Conservation (phyloP, 2,888 invertebrate species). For the Phragmatobia fuliginosa region DNA sequence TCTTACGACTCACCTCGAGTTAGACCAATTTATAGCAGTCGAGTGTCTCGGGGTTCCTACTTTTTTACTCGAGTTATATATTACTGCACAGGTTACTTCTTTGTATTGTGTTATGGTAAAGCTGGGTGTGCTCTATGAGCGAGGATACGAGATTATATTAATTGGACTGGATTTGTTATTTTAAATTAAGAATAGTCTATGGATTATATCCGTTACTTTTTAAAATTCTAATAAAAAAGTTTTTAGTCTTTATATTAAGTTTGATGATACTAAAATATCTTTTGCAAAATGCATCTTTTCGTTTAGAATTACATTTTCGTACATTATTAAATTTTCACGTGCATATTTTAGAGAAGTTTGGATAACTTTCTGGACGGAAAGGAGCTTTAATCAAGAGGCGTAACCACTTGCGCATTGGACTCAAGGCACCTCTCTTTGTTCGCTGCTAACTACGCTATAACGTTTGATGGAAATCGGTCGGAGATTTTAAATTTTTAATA, state of each 20-base stretch:
- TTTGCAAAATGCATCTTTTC: not conserved
- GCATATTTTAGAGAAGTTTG: not conserved
- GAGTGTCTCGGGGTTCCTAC: not conserved
- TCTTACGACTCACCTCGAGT: conserved; percentile 10
- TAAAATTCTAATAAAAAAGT: not conserved
- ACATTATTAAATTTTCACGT: not conserved
- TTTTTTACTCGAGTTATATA: not conserved
- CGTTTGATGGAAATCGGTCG: no score
- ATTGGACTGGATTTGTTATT: not conserved
- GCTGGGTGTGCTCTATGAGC: conserved; percentile 29
- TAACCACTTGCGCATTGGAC: not conserved
- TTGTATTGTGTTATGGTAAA: conserved; percentile 38
- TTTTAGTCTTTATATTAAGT: not conserved
- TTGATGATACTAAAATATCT: not conserved
- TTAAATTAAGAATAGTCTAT: not conserved
- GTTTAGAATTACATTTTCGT: not conserved
- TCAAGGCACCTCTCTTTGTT: not conserved
- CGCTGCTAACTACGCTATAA: no score
- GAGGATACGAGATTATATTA: conserved; percentile 29
- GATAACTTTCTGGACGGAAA: not conserved
- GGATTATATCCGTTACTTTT: not conserved
- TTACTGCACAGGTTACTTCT: conserved; percentile 15
- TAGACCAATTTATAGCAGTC: conserved; percentile 13
- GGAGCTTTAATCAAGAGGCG: not conserved
- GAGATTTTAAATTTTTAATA: no score